Evolutionary conservation across 2,113 vertebrate genomes (phyloP).

Genomic region (Lipophrys pholis): DNA sequence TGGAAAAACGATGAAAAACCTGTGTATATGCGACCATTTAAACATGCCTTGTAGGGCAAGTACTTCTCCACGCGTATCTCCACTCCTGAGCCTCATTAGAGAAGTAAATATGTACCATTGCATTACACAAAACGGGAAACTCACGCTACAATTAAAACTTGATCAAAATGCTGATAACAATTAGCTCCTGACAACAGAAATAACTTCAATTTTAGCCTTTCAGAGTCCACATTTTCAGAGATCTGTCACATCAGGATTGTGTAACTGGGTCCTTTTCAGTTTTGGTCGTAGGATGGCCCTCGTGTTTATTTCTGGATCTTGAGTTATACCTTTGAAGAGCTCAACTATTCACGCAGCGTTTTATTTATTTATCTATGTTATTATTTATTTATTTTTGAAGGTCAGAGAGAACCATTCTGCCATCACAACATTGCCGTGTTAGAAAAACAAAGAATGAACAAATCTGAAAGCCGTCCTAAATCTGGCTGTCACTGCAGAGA

Average conservation of each 20-base stretch:
- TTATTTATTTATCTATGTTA: background rate
- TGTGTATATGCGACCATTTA: background rate
- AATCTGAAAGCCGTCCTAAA: slow-evolving; percentile 30
- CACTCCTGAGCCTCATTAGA: background rate
- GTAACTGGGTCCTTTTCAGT: slow-evolving; percentile 7
- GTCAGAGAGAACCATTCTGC: slow-evolving; percentile 43
- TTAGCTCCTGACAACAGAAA: background rate
- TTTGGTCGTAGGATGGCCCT: background rate
- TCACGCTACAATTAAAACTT: background rate
- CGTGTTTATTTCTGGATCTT: slow-evolving; percentile 40
- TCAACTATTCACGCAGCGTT: slow-evolving; percentile 4
- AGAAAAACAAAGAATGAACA: slow-evolving; percentile 37
- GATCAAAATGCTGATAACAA: background rate
- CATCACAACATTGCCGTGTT: slow-evolving; percentile 11
- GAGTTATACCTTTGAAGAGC: slow-evolving; percentile 15
- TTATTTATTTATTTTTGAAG: slow-evolving; percentile 7
- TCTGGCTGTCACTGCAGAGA: slow-evolving; percentile 30
- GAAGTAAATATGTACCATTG: background rate
- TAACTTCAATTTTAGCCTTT: background rate
- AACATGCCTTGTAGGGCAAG: background rate
- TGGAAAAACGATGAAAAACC: too few species aligned
- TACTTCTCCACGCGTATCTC: background rate
- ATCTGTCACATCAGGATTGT: background rate
- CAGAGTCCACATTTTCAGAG: background rate
- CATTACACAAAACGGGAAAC: background rate